Conservation (phyloP, 2,888 invertebrate genomes). For the Lepidonotus clava region DNA sequence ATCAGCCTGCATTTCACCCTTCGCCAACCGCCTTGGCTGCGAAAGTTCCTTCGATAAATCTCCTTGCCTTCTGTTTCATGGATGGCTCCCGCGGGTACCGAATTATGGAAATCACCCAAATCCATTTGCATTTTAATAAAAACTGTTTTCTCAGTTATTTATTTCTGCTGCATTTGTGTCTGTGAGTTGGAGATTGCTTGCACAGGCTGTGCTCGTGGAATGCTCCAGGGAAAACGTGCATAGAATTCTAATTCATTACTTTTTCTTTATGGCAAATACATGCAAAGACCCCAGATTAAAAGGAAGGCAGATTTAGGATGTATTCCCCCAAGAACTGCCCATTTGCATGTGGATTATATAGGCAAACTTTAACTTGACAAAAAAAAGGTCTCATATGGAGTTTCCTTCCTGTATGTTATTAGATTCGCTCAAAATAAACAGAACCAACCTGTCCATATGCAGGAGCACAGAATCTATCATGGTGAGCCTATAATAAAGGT, state of each 20-base stretch:
- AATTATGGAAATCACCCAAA: background rate
- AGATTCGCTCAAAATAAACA: no score
- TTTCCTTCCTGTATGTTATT: background rate
- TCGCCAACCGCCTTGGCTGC: no score
- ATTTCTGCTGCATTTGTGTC: background rate
- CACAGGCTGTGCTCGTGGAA: background rate
- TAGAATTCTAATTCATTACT: background rate
- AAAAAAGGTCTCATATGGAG: background rate
- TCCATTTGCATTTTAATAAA: slow-evolving; percentile 14
- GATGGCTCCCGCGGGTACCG: background rate
- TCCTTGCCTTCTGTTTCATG: background rate
- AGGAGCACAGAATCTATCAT: no score
- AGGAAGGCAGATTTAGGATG: no score
- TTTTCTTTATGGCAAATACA: background rate
- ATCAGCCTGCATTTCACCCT: no score
- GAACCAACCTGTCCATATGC: no score
- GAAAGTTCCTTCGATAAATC: no score
- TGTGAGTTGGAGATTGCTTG: background rate
- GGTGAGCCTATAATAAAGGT: no score
- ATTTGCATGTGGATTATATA: no score
- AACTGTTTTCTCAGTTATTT: slow-evolving; percentile 3
- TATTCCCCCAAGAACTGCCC: no score
- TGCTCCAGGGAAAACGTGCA: background rate
- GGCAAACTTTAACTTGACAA: no score
- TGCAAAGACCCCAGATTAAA: no score